Evolutionary conservation across 2,113 vertebrate species (phyloP).

Genomic region (Ceuthmochares aereus): DNA sequence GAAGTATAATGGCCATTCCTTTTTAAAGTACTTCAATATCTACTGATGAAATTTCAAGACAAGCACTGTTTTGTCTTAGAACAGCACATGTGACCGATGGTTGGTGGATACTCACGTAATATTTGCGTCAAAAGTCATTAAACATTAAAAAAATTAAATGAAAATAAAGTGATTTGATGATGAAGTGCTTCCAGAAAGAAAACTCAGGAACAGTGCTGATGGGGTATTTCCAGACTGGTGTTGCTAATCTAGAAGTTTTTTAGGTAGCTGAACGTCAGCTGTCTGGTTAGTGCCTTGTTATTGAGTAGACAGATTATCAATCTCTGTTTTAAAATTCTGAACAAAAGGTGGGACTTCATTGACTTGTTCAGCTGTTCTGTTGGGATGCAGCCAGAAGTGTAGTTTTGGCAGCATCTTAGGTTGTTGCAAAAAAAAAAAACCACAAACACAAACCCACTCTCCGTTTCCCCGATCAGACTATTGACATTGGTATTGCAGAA

Average conservation of each 20-base stretch:
- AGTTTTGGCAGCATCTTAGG: not conserved
- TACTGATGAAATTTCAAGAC: not conserved
- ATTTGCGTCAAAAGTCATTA: not conserved
- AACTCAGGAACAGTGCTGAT: not conserved
- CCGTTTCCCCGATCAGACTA: fast-evolving
- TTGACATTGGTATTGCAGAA: not conserved
- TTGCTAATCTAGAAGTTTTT: not conserved
- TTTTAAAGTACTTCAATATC: not conserved
- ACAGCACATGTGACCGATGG: not conserved
- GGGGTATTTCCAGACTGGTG: not conserved
- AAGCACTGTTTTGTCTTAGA: not conserved
- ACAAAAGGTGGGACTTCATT: not conserved
- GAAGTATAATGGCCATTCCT: not conserved
- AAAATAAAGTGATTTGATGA: not conserved
- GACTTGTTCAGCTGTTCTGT: not conserved
- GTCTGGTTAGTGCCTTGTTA: not conserved
- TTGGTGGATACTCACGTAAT: not conserved
- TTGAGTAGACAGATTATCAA: not conserved
- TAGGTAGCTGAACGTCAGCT: not conserved
- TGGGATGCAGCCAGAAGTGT: not conserved
- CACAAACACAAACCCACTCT: not conserved
- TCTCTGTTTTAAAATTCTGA: not conserved
- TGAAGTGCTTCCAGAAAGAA: not conserved
- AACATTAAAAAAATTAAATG: not conserved
- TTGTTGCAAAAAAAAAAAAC: not conserved